Conservation (phyloP, 2,797 vertebrate genomes). For the Manis javanica region DNA sequence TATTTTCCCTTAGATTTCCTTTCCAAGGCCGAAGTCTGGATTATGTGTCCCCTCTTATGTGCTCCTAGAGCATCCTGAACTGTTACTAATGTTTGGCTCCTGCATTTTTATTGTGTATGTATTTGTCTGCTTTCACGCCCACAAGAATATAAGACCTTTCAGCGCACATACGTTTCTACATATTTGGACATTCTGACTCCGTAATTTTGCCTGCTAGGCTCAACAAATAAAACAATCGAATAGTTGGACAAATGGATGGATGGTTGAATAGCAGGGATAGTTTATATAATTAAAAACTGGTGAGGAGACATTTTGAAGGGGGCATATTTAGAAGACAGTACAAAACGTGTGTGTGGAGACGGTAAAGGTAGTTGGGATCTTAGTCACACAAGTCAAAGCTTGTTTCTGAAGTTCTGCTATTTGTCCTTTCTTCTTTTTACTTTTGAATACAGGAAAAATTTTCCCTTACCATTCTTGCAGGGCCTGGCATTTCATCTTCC, state of each 20-base stretch:
- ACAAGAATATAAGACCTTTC: not conserved
- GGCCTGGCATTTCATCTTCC: not conserved
- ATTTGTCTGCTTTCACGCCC: not conserved
- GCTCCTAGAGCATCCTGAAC: not conserved
- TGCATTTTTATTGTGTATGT: not conserved
- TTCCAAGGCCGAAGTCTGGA: not conserved
- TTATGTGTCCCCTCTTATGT: not conserved
- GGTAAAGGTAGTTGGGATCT: not conserved
- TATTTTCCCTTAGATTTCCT: not conserved
- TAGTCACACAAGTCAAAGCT: not conserved
- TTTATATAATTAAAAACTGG: not conserved
- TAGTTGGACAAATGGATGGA: not conserved
- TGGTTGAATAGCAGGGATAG: not conserved
- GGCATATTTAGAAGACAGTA: not conserved
- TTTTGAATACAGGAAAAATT: constrained; percentile 31
- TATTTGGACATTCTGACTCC: not conserved
- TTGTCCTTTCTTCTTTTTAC: not conserved
- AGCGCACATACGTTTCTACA: not conserved
- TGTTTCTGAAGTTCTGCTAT: not conserved
- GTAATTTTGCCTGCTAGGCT: not conserved
- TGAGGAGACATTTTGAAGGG: not conserved
- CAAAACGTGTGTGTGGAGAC: not conserved
- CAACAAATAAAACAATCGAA: not conserved
- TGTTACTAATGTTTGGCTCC: not conserved
- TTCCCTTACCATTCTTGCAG: not conserved